phyloP scores from a whole-genome alignment of 2,888 invertebrate species.

The Allygus modestus region DNA sequence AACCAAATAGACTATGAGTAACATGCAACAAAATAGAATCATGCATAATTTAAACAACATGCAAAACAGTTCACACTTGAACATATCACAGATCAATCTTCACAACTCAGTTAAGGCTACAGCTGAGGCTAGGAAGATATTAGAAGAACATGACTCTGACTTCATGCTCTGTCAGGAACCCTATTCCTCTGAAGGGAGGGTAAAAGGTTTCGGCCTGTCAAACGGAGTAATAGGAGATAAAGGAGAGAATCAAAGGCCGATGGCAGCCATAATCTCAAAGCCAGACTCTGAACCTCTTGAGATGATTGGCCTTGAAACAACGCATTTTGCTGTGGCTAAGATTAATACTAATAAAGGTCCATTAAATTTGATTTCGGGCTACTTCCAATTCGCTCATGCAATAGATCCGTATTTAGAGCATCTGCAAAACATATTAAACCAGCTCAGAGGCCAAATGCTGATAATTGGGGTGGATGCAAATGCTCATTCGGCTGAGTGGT shows the following conservation, averaged over 20 bases:
- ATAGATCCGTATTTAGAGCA: slow-evolving; percentile 24
- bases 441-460: not conserved
- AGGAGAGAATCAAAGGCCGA: not conserved
- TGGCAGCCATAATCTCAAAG: slow-evolving; percentile 12
- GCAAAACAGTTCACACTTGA: not conserved
- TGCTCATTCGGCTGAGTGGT: slow-evolving; percentile 14
- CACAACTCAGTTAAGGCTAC: slow-evolving; percentile 24
- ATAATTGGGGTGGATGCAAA: slow-evolving; percentile 28
- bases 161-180: slow-evolving; percentile 35
- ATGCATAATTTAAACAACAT: not conserved
- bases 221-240: not conserved
- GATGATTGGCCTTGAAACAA: not conserved
- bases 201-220: slow-evolving; percentile 18
- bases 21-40: not conserved
- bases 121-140: slow-evolving; percentile 17
- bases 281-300: not conserved
- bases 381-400: slow-evolving; percentile 10
- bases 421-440: not conserved
- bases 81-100: slow-evolving; percentile 23
- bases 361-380: not conserved
- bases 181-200: not conserved
- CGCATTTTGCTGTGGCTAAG: not conserved
- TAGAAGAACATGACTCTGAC: not conserved
- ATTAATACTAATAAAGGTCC: not conserved
- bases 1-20: not conserved